These are phyloP conservation scores for Gryon sp. DNA, from an alignment of 1,140 invertebrate genomes.

Conservation along the genomic window DNA sequence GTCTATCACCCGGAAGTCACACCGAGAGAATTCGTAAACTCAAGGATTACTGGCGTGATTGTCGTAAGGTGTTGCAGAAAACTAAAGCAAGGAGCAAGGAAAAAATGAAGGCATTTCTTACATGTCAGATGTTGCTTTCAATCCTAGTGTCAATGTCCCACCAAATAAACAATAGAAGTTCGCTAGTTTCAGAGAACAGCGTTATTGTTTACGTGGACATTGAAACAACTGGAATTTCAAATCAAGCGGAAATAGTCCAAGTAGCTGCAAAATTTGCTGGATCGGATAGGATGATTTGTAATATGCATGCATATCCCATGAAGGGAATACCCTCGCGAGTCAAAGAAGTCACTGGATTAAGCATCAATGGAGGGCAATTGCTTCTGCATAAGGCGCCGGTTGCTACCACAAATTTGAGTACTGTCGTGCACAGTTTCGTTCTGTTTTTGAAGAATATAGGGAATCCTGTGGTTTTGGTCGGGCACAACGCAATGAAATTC, in stretches of 20 bases:
- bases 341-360: constrained; percentile 16
- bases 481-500: constrained; percentile 8
- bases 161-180: no score
- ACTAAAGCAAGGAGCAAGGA: neutral
- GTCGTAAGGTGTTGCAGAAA: no score
- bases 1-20: no score
- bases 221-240: constrained; percentile 16
- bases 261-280: constrained; percentile 25
- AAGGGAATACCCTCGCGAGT: constrained; percentile 14
- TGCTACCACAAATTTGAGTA: neutral
- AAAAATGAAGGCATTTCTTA: constrained; percentile 1
- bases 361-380: constrained; percentile 1
- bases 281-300: neutral
- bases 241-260: constrained; percentile 31
- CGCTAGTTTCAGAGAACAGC: no score
- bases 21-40: constrained; percentile 1
- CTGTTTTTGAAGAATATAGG: neutral
- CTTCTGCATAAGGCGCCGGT: neutral
- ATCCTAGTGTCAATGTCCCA: no score
- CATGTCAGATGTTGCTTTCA: constrained; percentile 11
- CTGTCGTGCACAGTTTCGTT: constrained; percentile 3
- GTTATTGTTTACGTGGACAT: no score
- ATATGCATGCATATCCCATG: constrained; percentile 19
- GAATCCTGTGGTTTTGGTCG: constrained; percentile 15
- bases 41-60: no score